Percentiles rank a stretch among this genome's conserved stretches.
Evolutionary conservation across 2,888 invertebrate species (phyloP).

Genomic region (Diogma glabrata): DNA sequence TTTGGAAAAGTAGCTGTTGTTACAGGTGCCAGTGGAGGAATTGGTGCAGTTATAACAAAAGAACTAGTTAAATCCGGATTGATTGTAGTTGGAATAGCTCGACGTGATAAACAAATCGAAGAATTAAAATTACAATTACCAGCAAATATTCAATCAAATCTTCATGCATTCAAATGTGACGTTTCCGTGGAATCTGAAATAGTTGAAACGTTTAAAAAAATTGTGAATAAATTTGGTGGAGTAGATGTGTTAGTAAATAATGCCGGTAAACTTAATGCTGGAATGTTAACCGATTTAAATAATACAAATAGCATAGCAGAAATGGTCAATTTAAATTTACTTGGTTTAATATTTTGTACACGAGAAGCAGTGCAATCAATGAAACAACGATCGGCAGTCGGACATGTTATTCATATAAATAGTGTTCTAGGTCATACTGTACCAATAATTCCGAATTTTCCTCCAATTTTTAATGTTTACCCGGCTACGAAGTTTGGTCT

Average conservation of each 20-base stretch:
- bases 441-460: slow-evolving; percentile 15
- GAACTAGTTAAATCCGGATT: slow-evolving; percentile 40
- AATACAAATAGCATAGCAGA: slow-evolving; percentile 25
- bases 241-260: slow-evolving; percentile 46
- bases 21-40: slow-evolving; percentile 52
- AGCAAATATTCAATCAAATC: slow-evolving; percentile 19
- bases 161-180: slow-evolving; percentile 35
- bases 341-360: slow-evolving; percentile 35
- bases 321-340: slow-evolving; percentile 37
- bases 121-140: slow-evolving; percentile 23
- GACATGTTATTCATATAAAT: slow-evolving; percentile 38
- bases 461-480: slow-evolving; percentile 1
- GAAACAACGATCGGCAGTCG: slow-evolving; percentile 32
- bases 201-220: slow-evolving; percentile 39
- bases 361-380: slow-evolving; percentile 39
- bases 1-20: slow-evolving; percentile 48
- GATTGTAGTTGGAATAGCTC: slow-evolving; percentile 43
- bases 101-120: slow-evolving; percentile 36
- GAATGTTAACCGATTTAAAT: slow-evolving; percentile 19
- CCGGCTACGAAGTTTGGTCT: slow-evolving; percentile 10
- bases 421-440: slow-evolving; percentile 29
- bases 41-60: slow-evolving; percentile 41
- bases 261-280: slow-evolving; percentile 35
- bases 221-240: slow-evolving; percentile 38
- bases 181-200: slow-evolving; percentile 42